phyloP scores from a whole-genome alignment of 92 coral and sea anemone genomes.

The Bergia sp. region DNA sequence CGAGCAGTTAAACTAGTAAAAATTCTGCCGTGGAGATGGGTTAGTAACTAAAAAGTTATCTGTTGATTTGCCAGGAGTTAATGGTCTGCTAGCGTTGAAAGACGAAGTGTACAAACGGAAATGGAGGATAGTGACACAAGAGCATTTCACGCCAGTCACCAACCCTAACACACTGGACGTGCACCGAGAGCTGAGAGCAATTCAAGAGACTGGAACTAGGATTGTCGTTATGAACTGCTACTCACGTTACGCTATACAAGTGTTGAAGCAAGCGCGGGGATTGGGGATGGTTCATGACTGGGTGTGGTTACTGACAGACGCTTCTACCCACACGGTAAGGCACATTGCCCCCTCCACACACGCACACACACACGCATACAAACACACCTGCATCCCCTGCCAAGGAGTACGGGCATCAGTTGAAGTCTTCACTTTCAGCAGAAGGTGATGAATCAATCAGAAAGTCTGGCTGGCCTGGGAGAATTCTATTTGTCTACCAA shows the following conservation, averaged over 20 bases:
- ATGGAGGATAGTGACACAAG: constrained; percentile 22
- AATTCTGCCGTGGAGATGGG: background rate
- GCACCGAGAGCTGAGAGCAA: constrained; percentile 20
- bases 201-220: constrained; percentile 39
- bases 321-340: background rate
- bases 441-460: background rate
- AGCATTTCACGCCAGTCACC: constrained; percentile 30
- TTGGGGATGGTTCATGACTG: constrained; percentile 40
- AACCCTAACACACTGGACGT: constrained; percentile 35
- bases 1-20: background rate
- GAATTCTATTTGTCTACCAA: too few relatives aligned
- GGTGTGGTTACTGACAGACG: constrained; percentile 44
- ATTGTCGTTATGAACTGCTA: constrained; percentile 32
- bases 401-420: background rate
- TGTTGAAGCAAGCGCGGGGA: constrained; percentile 47
- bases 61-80: constrained; percentile 42
- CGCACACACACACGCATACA: too few relatives aligned
- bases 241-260: constrained; percentile 1
- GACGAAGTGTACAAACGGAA: constrained; percentile 50
- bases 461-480: background rate
- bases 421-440: background rate
- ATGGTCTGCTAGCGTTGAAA: constrained; percentile 59
- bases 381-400: background rate
- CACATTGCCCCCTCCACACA: background rate
- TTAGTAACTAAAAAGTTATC: background rate